Evolutionary conservation across 35 echinoderm and acorn worm species (phyloP).

Genomic region (Lytechinus variegatus): DNA sequence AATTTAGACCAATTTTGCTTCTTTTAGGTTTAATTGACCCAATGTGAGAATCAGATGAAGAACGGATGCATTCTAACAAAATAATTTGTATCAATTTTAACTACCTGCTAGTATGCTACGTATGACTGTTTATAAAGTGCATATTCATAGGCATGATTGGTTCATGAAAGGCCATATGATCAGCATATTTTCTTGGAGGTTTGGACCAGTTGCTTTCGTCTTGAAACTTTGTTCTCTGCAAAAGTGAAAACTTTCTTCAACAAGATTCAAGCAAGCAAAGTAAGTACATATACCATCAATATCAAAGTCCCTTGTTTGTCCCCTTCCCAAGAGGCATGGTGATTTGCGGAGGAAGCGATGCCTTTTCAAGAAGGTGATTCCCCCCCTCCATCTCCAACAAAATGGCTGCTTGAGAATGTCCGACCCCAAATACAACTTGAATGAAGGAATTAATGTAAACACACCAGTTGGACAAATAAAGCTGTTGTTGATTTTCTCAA

Average conservation of each 20-base stretch:
- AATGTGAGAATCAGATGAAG: neutral
- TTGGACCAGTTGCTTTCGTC: neutral
- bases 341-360: neutral
- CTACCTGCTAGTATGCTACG: neutral
- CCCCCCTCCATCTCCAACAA: neutral
- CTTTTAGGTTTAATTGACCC: neutral
- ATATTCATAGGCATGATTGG: neutral
- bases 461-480: constrained; percentile 23
- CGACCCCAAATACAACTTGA: neutral
- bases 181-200: neutral
- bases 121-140: neutral
- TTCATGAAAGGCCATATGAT: neutral
- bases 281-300: neutral
- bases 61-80: neutral
- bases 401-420: neutral
- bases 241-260: neutral
- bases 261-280: neutral
- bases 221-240: neutral
- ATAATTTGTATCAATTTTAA: neutral
- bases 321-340: neutral
- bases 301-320: neutral
- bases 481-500: neutral
- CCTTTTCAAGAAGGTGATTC: constrained; percentile 30
- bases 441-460: neutral
- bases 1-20: too few species aligned